Base-by-base conservation (phyloP, 2,797 vertebrate species). In the Hoplostethus atlanticus region DNA sequence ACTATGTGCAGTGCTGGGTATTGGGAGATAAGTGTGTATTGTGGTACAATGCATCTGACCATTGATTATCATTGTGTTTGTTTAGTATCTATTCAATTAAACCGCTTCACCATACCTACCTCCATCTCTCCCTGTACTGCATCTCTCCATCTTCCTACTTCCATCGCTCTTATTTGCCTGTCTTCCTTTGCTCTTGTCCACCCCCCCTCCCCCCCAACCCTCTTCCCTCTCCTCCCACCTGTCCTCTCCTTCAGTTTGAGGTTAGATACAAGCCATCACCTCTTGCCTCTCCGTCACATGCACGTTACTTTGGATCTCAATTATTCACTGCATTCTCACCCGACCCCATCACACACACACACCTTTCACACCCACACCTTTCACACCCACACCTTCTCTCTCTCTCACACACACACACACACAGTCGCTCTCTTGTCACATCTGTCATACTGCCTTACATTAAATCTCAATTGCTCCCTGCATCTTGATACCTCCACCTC, bases 231-330 rank as follows among this genome's bases (percentile, higher is more conserved):
- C 17, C 3, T 51, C n/a, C 50, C 1, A 7, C 3, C n/a, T 28
- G 28, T 28, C 16, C 48, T 17, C 48, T 50, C n/a, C 16, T 11
- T 21, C 17, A 17, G n/a, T 21, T 25, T n/a, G 16, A 15, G 4
- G 46, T 3, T 5, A 6, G 13, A 47, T n/a, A 16, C 46, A n/a
- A 1, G 5, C 16, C 6, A n/a, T 6, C 47, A 17, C 47, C 47
- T 4, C 47, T 16, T 15, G 42, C 42, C 42, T 44, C 42, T 21
- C 48, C 17, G 17, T 38, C 11, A 12, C 38, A 3, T 48, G 47
- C 42, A 25, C 15, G n/a, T 67, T 36, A 75, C 52, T 42, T 58
- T 46, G 40, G 21, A 47, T 68, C 31, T 66, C 21, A 47, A 5
- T 38, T 54, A 55, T 28, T 60, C 31, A 44, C 12, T 44, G 57